Percentiles rank a stretch among this genome's conserved stretches.
These are phyloP conservation scores for Cremastobaeus sp. DNA, from an alignment of 2,888 invertebrate species.

Conservation along the genomic window DNA sequence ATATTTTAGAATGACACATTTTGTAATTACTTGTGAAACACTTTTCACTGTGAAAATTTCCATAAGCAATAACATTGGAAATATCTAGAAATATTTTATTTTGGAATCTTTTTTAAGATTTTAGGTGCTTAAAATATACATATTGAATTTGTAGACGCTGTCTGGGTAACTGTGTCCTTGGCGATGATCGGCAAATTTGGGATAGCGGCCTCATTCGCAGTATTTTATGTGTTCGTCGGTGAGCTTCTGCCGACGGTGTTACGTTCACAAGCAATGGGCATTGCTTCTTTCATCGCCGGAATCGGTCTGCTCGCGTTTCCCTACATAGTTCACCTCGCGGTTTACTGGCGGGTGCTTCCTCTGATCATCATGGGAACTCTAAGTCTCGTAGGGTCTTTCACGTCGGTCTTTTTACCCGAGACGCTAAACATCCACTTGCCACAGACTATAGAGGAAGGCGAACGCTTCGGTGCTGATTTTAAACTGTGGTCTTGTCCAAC, in stretches of 20 bases:
- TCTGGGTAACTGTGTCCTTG: conserved; percentile 82
- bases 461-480: conserved; percentile 81
- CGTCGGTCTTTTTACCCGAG: conserved; percentile 82
- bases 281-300: conserved; percentile 83
- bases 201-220: conserved; percentile 84
- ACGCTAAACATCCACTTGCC: conserved; percentile 83
- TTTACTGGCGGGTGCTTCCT: conserved; percentile 81
- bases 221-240: conserved; percentile 85
- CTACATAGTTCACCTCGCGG: conserved; percentile 82
- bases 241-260: conserved; percentile 84
- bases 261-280: conserved; percentile 84
- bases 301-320: conserved; percentile 83
- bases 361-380: conserved; percentile 82
- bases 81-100: no score
- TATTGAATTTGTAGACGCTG: conserved; percentile 80
- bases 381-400: conserved; percentile 81
- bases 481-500: conserved; percentile 81
- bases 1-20: no score
- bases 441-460: conserved; percentile 83
- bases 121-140: no score
- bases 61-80: no score
- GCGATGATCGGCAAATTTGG: conserved; percentile 85
- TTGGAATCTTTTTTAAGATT: no score
- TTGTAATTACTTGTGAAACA: no score
- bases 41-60: no score